These are phyloP conservation scores for Seira ritae DNA, from an alignment of 2,888 invertebrate genomes.

Conservation along the genomic window DNA sequence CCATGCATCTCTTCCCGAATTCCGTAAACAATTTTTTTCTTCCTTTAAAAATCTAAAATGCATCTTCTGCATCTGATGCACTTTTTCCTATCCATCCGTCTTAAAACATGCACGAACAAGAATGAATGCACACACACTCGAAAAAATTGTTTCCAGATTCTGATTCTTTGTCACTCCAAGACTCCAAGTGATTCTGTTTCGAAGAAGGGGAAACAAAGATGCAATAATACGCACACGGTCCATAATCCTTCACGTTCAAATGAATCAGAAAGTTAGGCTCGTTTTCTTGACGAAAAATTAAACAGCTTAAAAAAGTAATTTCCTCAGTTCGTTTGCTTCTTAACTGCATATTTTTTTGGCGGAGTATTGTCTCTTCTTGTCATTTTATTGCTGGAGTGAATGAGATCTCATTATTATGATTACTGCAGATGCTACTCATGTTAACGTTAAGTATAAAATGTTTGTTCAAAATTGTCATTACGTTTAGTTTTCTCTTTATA, in stretches of 20 bases:
- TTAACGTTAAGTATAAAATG: not conserved
- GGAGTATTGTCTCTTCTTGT: constrained; percentile 55
- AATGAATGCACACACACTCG: not conserved
- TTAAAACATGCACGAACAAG: not conserved
- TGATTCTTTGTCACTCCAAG: not conserved
- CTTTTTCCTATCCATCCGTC: not conserved
- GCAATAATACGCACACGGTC: constrained; percentile 37
- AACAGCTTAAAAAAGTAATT: not conserved
- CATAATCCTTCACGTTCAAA: constrained; percentile 50
- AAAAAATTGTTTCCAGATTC: constrained; percentile 64
- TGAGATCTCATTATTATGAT: constrained; percentile 4
- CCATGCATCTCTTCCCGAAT: constrained; percentile 34
- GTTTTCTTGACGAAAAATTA: constrained; percentile 20
- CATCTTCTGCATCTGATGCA: constrained; percentile 11
- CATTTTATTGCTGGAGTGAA: constrained; percentile 31
- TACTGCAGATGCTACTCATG: constrained; percentile 14
- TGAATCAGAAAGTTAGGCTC: constrained; percentile 9
- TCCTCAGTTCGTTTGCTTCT: not conserved
- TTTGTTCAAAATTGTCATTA: constrained; percentile 13
- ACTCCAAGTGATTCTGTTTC: not conserved
- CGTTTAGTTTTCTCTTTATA: not conserved
- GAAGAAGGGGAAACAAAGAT: constrained; percentile 1
- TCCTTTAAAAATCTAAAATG: not conserved
- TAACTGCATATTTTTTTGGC: not conserved
- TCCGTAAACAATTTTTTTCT: constrained; percentile 17